phyloP scores from a whole-genome alignment of 2,888 invertebrate genomes.

The Agelastica alni region DNA sequence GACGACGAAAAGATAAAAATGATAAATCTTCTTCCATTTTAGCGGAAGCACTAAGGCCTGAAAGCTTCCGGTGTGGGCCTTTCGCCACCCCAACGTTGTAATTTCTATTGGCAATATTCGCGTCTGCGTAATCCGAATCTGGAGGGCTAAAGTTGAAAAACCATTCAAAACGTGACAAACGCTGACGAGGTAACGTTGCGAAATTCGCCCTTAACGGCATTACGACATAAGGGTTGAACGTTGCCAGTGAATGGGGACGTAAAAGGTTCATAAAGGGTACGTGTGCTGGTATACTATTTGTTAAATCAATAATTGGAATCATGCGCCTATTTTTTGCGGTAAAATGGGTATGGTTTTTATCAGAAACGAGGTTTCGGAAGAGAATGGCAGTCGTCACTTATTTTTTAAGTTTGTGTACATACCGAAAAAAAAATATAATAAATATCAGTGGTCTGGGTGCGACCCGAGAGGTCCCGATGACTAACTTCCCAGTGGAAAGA shows the following conservation, averaged over 20 bases:
- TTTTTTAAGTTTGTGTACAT: too few relatives aligned
- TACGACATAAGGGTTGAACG: not conserved
- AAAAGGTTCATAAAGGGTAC: constrained; percentile 13
- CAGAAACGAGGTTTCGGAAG: constrained; percentile 13
- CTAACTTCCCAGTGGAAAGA: too few relatives aligned
- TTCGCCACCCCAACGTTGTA: constrained; percentile 44
- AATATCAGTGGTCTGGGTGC: too few relatives aligned
- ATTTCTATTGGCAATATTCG: constrained; percentile 44
- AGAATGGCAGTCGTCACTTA: constrained; percentile 19
- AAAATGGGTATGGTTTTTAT: constrained; percentile 6
- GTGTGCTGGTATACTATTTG: constrained; percentile 36
- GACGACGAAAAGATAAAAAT: constrained; percentile 35
- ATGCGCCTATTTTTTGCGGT: constrained; percentile 41
- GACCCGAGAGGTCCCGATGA: too few relatives aligned
- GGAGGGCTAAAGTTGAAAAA: constrained; percentile 22
- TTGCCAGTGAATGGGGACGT: not conserved
- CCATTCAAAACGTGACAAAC: constrained; percentile 13
- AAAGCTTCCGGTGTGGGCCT: constrained; percentile 51
- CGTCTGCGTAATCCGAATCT: constrained; percentile 37
- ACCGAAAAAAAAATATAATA: too few relatives aligned
- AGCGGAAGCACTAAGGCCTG: constrained; percentile 53
- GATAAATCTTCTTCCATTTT: constrained; percentile 52
- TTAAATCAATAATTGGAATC: constrained; percentile 49
- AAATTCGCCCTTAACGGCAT: constrained; percentile 1
- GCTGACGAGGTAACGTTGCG: not conserved